Evolutionary conservation across 2,113 vertebrate species (phyloP).

Genomic region (Myxocyprinus asiaticus): DNA sequence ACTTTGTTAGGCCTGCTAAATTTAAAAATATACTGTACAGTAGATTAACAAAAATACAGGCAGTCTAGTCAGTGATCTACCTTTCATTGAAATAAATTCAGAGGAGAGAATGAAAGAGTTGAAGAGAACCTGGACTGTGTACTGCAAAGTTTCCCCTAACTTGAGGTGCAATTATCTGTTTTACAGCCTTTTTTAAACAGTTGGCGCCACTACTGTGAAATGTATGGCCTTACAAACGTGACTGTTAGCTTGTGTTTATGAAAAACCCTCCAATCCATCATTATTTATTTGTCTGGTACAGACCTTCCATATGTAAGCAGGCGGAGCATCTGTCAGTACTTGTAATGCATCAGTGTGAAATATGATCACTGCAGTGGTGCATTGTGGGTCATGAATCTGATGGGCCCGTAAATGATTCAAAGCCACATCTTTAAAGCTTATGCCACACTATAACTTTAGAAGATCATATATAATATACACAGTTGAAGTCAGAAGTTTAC

Average conservation of each 20-base stretch:
- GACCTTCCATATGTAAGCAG: neutral
- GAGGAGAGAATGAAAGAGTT: neutral
- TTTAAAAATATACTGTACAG: too few relatives aligned
- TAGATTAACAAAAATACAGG: too few relatives aligned
- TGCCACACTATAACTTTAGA: neutral
- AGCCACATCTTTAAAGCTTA: conserved; percentile 5
- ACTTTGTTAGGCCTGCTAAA: neutral
- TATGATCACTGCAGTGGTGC: conserved; percentile 22
- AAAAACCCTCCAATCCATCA: neutral
- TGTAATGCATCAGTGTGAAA: conserved; percentile 19
- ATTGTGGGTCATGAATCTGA: conserved; percentile 26
- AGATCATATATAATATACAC: conserved; percentile 5
- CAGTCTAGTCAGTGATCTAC: too few relatives aligned
- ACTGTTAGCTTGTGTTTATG: neutral
- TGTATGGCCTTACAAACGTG: neutral
- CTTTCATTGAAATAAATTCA: neutral
- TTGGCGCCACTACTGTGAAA: neutral
- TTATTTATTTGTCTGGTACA: conserved; percentile 5
- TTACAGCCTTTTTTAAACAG: neutral
- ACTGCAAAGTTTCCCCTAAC: neutral
- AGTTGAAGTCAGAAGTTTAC: too few relatives aligned
- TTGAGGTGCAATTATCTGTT: neutral
- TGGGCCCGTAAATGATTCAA: conserved; percentile 16
- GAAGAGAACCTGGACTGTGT: too few relatives aligned
- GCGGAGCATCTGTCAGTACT: conserved; percentile 16